Evolutionary conservation across 2,888 invertebrate genomes (phyloP).

Genomic region (Entomobrya proxima): DNA sequence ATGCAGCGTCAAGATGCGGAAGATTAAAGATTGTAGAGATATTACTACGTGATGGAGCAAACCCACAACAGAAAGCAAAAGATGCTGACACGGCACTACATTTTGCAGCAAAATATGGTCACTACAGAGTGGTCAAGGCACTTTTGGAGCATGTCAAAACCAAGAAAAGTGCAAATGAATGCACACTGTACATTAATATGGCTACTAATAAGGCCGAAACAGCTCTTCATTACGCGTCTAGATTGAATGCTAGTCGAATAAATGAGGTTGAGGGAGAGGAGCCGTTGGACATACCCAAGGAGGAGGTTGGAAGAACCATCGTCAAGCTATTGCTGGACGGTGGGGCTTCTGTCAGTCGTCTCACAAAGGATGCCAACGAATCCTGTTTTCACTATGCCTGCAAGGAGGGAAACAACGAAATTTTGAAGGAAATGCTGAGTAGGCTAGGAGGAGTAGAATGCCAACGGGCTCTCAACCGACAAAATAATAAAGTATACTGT

Average conservation of each 20-base stretch:
- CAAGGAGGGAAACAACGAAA: constrained; percentile 95
- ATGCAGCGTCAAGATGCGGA: constrained; percentile 91
- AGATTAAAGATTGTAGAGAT: constrained; percentile 90
- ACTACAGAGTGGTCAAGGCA: constrained; percentile 85
- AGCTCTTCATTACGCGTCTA: constrained; percentile 76
- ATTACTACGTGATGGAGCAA: constrained; percentile 94
- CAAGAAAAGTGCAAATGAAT: constrained; percentile 85
- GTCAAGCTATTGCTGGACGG: constrained; percentile 92
- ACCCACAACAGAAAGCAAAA: constrained; percentile 94
- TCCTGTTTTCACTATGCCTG: constrained; percentile 95
- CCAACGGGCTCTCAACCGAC: constrained; percentile 95
- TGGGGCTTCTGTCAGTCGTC: constrained; percentile 78
- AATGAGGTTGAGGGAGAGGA: constrained; percentile 81
- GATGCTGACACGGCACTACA: constrained; percentile 97
- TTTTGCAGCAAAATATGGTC: constrained; percentile 86
- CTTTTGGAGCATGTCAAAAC: constrained; percentile 89
- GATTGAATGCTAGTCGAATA: constrained; percentile 82
- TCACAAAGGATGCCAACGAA: constrained; percentile 67
- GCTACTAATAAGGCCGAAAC: constrained; percentile 95
- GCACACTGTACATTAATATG: constrained; percentile 89
- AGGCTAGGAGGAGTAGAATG: constrained; percentile 92
- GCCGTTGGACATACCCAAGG: constrained; percentile 75
- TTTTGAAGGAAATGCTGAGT: constrained; percentile 94
- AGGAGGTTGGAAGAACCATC: constrained; percentile 84
- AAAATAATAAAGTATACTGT: constrained; percentile 94